Base-by-base conservation (phyloP, 2,888 invertebrate species). In the Cheilosia variabilis region DNA sequence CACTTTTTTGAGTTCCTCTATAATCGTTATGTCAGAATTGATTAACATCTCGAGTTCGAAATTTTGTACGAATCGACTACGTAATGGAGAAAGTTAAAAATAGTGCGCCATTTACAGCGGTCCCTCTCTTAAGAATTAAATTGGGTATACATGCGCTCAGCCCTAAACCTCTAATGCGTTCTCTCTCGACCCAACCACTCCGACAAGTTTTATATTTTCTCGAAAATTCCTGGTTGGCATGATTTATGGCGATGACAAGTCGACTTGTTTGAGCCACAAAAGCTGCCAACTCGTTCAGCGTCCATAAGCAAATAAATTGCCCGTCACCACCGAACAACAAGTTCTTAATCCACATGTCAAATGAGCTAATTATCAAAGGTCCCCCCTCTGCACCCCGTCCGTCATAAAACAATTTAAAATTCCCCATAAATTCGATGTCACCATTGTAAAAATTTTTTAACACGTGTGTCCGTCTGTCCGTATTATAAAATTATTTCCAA, bases 401-500 rank as follows among this genome's bases (percentile, higher is more conserved):
- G 6, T 27, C 31, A 31, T 31, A 31, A 31, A 31, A 31, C 31
- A 31, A 31, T 31, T 31, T 31, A 31, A 31, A 31, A 31, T 78
- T 78, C 78, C 27, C 69, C 62, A 78, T 71, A 78, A 71, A 71
- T 71, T 71, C 71, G 19, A 34, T 10, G 63, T 45, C 55, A 63
- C 9, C 43, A 57, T 31, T 31, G 9, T 31, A 31, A 31, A 55
- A 43, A 58, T 34, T 27, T 55, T 17, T 53, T 7, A 31, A 7
- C 31, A 31, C 27, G 27, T 27, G 27, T 31, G 41, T 63, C 47
- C 27, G 27, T 27, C 6, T 31, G 41, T 63, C 47, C 71, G 62
- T 10, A 22, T 57, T 24, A 22, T 43, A 27, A 31, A 27, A 68
- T 17, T 9, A 68, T 37, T 45, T 22, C n/a, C 19, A 37, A 65